Evolutionary conservation across 2,888 invertebrate genomes (phyloP).

Genomic region (Nipponacmea schrenckii): DNA sequence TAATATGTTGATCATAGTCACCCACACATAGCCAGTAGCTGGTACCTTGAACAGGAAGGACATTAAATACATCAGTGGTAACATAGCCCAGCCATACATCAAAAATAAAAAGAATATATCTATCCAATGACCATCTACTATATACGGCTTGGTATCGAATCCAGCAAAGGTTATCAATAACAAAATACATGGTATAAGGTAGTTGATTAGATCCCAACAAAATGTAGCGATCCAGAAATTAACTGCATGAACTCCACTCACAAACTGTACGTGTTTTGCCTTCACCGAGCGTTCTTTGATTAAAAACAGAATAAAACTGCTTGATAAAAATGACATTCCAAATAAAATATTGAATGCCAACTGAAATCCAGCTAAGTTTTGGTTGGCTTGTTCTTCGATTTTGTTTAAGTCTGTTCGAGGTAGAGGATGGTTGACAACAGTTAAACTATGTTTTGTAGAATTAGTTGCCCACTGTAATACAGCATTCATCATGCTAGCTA

Average conservation of each 20-base stretch:
- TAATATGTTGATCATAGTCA: slow-evolving; percentile 79
- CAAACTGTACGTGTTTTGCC: slow-evolving; percentile 63
- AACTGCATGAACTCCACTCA: slow-evolving; percentile 66
- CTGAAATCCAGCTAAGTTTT: slow-evolving; percentile 71
- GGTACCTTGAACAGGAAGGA: slow-evolving; percentile 80
- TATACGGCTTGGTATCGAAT: slow-evolving; percentile 60
- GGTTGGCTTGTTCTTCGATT: slow-evolving; percentile 39
- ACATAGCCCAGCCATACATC: slow-evolving; percentile 74
- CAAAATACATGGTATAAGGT: slow-evolving; percentile 59
- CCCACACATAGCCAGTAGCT: slow-evolving; percentile 80
- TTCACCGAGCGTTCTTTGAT: slow-evolving; percentile 75
- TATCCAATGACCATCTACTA: slow-evolving; percentile 44
- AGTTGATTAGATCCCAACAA: slow-evolving; percentile 68
- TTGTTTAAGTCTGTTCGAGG: slow-evolving; percentile 43
- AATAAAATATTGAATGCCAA: slow-evolving; percentile 81
- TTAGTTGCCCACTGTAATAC: slow-evolving; percentile 45
- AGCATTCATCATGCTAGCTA: slow-evolving; percentile 69
- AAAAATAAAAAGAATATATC: slow-evolving; percentile 70
- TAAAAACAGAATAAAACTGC: slow-evolving; percentile 70
- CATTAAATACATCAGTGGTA: slow-evolving; percentile 76
- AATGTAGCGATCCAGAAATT: slow-evolving; percentile 69
- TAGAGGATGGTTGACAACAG: slow-evolving; percentile 58
- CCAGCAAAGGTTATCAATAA: slow-evolving; percentile 64
- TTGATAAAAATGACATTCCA: slow-evolving; percentile 70
- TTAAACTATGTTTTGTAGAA: slow-evolving; percentile 35